Evolutionary conservation across 2,888 invertebrate genomes (phyloP).

Genomic region (Xiphydria camelus): DNA sequence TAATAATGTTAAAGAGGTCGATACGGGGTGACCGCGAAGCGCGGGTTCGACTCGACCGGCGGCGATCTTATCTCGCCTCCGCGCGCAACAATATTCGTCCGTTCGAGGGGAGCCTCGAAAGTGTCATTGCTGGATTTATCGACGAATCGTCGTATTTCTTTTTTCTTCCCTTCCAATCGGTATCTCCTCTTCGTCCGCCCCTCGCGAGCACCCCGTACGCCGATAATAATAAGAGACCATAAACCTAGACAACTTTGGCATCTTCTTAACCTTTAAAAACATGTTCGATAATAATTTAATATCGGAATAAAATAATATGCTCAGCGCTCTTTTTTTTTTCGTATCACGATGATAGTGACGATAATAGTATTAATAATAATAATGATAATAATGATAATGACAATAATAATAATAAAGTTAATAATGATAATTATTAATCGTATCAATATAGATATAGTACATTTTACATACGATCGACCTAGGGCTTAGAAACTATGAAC

Average conservation of each 20-base stretch:
- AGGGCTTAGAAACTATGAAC: conserved; percentile 37
- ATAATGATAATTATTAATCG: conserved; percentile 4
- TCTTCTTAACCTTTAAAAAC: conserved; percentile 50
- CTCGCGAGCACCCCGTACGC: conserved; percentile 19
- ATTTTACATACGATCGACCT: conserved; percentile 49
- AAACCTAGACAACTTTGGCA: conserved; percentile 59
- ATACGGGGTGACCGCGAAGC: conserved; percentile 26
- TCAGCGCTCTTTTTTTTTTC: conserved; percentile 12
- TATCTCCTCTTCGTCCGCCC: neutral
- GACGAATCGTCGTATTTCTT: no score
- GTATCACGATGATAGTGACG: conserved; percentile 16
- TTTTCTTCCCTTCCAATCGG: neutral
- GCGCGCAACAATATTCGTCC: no score
- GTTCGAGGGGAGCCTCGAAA: no score
- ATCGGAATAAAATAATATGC: conserved; percentile 42
- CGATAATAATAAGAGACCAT: conserved; percentile 44
- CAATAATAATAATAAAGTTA: conserved; percentile 28
- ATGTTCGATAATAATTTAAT: conserved; percentile 42
- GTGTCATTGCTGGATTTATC: no score
- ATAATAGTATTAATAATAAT: conserved; percentile 25
- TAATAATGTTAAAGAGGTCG: conserved; percentile 27
- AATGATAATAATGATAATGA: conserved; percentile 29
- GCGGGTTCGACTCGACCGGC: no score
- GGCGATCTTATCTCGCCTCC: no score
- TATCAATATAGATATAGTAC: conserved; percentile 44